Evolutionary conservation across 2,113 vertebrate genomes (phyloP), one percentile per base, ranked within the genome.

Genomic region (Bothrops jararaca): DNA sequence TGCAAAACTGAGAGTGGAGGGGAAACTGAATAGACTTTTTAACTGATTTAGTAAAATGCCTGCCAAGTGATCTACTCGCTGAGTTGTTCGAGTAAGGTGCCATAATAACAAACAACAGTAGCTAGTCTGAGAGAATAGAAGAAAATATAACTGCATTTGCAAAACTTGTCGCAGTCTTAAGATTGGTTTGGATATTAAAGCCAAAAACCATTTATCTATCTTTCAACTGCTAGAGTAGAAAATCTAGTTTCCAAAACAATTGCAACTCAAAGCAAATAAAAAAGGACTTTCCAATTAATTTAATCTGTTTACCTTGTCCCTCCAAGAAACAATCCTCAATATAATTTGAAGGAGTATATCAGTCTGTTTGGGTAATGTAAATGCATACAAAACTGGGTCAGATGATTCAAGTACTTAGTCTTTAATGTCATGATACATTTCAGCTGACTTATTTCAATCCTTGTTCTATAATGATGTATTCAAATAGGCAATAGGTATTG

Each of bases 391-490:
- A 13, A 52, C 4, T 52, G 48, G 52, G 24, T 50, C 86, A 89
- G 54, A 45, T 24, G 11, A 54, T 42, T 89, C 18, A 24, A 11
- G 4, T 57, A 15, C 26, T 20, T 69, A n/a, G 48, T 69, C 9
- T 18, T 20, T 52, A 15, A 53, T 80, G 48, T 53, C 13, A 45
- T 9, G 18, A 42, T 42, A 45, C 24, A 26, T 6, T 42, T 26
- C 11, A 64, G 60, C 57, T 80, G 10, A 54, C 29, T 22, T 0
- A 88, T 57, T 80, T 80, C 91, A 39, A 29, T 94, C 87, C 39
- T 64, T 93, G 45, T 34, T 93, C 45, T 58, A 80, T 86, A 54
- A 86, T 86, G 45, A 80, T 80, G 58, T 34, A 53, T 93, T 45
- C 92, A 93, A 52, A 45, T 54, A 86, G 88, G 34, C 89, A 90